These are phyloP conservation scores for Mormyrus lacerda DNA, from an alignment of 2,113 vertebrate species.

Conservation along the genomic window DNA sequence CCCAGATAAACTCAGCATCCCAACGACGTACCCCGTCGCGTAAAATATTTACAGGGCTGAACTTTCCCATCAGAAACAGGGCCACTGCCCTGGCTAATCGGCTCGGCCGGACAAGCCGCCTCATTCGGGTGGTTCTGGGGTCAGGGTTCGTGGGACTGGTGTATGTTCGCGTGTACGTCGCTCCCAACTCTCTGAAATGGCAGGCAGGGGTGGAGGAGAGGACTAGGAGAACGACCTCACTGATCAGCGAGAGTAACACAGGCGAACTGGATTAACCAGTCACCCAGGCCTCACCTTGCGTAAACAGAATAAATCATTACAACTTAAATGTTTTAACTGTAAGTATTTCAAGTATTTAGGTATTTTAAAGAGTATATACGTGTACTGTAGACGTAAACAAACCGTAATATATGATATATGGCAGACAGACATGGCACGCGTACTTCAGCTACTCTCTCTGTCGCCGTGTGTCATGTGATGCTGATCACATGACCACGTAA, in stretches of 20 bases:
- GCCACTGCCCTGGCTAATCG: conserved; percentile 52
- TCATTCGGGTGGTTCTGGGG: conserved; percentile 45
- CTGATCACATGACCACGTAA: neutral
- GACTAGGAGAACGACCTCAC: neutral
- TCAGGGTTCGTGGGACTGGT: conserved; percentile 13
- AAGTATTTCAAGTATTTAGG: neutral
- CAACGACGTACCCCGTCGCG: conserved; percentile 53
- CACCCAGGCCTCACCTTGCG: neutral
- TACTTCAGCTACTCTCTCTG: neutral
- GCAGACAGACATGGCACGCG: neutral
- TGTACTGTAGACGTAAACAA: neutral
- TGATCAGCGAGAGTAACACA: neutral
- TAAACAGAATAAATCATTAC: conserved; percentile 5
- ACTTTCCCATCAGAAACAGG: conserved; percentile 58
- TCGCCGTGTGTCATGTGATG: neutral
- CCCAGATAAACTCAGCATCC: conserved; percentile 58
- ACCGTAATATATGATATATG: neutral
- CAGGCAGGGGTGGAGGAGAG: neutral
- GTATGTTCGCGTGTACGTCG: conserved; percentile 7
- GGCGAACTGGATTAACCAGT: neutral
- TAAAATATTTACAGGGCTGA: conserved; percentile 56
- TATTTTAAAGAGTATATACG: neutral
- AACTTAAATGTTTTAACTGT: conserved; percentile 1
- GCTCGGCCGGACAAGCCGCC: conserved; percentile 1
- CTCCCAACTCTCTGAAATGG: neutral